Evolutionary conservation across 2,888 invertebrate genomes (phyloP).

Genomic region (Zygothrica quintamaculata): DNA sequence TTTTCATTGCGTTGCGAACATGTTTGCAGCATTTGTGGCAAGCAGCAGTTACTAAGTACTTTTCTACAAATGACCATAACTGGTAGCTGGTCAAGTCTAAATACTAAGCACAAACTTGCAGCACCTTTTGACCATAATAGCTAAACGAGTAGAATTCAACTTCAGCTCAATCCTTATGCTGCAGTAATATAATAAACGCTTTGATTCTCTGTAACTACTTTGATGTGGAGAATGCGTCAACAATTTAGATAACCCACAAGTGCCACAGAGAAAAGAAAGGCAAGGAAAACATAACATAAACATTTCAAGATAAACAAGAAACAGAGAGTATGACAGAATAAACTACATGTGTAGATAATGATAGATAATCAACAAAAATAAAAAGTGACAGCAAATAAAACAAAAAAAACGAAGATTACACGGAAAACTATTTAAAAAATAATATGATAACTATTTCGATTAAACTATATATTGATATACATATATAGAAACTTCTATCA

Average conservation of each 20-base stretch:
- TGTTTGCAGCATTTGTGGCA: slow-evolving; percentile 65
- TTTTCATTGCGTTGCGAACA: slow-evolving; percentile 50
- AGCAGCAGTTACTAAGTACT: slow-evolving; percentile 43
- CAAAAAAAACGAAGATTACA: slow-evolving; percentile 8
- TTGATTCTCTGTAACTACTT: background rate
- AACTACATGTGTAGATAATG: slow-evolving; percentile 17
- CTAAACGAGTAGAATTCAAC: slow-evolving; percentile 3
- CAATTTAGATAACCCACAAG: slow-evolving; percentile 24
- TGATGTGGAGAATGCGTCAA: slow-evolving; percentile 7
- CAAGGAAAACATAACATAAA: background rate
- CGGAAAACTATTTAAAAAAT: background rate
- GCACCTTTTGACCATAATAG: slow-evolving; percentile 35
- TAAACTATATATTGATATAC: background rate
- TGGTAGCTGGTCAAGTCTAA: slow-evolving; percentile 11
- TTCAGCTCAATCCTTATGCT: background rate
- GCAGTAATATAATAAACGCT: background rate
- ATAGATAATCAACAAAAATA: background rate
- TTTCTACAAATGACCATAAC: slow-evolving; percentile 38
- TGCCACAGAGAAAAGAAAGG: background rate
- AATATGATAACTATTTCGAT: background rate
- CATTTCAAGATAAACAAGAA: background rate
- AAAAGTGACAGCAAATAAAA: slow-evolving; percentile 21
- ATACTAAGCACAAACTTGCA: slow-evolving; percentile 18
- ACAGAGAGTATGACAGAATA: background rate
- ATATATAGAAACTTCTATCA: background rate